Evolutionary conservation across 2,113 vertebrate genomes (phyloP).

Genomic region (Paraplagusia blochii): DNA sequence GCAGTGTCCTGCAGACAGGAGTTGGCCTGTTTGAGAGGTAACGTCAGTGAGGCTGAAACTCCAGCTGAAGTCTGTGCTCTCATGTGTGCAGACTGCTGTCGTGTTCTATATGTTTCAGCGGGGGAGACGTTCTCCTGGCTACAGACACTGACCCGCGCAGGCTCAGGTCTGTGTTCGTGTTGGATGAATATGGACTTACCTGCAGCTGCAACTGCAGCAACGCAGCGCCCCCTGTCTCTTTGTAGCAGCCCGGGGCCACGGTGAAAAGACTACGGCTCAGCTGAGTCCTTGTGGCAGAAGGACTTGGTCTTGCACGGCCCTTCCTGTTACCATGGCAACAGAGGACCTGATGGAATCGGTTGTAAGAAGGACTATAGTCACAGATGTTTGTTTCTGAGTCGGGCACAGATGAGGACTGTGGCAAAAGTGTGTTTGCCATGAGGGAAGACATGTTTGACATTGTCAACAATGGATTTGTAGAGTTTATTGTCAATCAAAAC

Average conservation of each 20-base stretch:
- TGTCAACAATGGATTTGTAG: too few species aligned
- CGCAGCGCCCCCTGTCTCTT: not conserved
- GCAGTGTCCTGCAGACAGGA: conserved; percentile 43
- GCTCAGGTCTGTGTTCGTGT: not conserved
- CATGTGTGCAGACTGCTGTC: conserved; percentile 22
- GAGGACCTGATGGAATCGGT: conserved; percentile 18
- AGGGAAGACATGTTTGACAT: not conserved
- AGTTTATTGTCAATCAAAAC: too few species aligned
- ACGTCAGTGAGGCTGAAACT: conserved; percentile 11
- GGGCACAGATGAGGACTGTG: not conserved
- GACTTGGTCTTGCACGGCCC: conserved; percentile 27
- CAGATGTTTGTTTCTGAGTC: conserved; percentile 3
- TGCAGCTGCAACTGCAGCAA: conserved; percentile 38
- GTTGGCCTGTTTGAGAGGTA: conserved; percentile 12
- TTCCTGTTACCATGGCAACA: conserved; percentile 51
- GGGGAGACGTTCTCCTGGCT: conserved; percentile 42
- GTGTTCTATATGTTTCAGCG: conserved; percentile 19
- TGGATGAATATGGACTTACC: conserved; percentile 27
- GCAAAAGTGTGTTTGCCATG: not conserved
- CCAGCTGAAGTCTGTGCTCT: conserved; percentile 44
- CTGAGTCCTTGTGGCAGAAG: conserved; percentile 43
- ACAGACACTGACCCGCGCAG: conserved; percentile 30
- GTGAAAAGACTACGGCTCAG: conserved; percentile 35
- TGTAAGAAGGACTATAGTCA: not conserved
- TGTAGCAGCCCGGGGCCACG: conserved; percentile 31